Base-by-base conservation (phyloP, 2,888 invertebrate species). In the Sericinus montela region DNA sequence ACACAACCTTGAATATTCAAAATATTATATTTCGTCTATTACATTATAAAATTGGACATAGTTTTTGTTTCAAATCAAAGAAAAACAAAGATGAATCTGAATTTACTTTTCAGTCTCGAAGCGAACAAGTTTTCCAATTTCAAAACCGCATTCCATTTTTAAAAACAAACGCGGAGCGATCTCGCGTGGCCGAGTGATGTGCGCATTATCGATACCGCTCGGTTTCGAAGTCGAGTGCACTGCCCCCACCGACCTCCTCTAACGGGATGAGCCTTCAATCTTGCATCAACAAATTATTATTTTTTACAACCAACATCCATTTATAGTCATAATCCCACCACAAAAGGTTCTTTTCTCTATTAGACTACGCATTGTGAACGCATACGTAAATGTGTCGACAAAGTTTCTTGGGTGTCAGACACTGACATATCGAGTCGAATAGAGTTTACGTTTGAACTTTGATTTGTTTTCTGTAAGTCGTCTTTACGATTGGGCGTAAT, bases 231-330 rank as follows among this genome's bases (percentile, higher is more conserved):
- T 60, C 67, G 71, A 76, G 74, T 74, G 71, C 75, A 75, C 65
- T 74, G 75, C 72, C 71, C 72, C 59, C 63, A 62, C 60, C 75
- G 77, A 74, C 72, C 73, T 66, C 64, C 54, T 55, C 57, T 80
- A 82, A 80, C 81, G 81, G 82, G 71, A 69, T 61, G 63, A 67
- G 58, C 71, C 75, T 80, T 82, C 81, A 80, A 80, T 80, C 81
- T 78, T 63, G 52, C 69, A 78, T 80, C 80, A 76, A 76, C 76
- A 58, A 72, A 63, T 65, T 71, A 66, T 68, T 65, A 63, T 67
- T 62, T 67, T 62, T 44, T 36, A 42, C 45, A 15, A 40, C 49
- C 50, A 42, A 44, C 34, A 25, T 43, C 45, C 45, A 35, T 39
- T 48, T 43, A 46, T 46, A 32, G 40, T 41, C 66, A 56, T 73